Evolutionary conservation across 1,140 invertebrate species (phyloP), one percentile per base, ranked within the genome.

Genomic region (Ostrea edulis): DNA sequence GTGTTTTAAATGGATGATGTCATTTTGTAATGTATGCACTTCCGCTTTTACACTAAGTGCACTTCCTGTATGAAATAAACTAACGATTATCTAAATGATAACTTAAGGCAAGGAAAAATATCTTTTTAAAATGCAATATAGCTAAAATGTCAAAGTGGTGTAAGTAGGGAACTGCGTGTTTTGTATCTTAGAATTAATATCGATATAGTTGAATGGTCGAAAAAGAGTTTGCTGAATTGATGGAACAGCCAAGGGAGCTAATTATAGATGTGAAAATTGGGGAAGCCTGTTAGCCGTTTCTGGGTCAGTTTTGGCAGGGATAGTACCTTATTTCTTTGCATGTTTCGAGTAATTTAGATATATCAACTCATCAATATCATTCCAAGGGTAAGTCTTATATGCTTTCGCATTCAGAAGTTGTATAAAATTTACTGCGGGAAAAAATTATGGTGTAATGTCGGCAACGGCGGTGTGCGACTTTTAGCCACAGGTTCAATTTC

Each of bases 231-330:
- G 84, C 51, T 51, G 8, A 29, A 55, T 52, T 52, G 84, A 68
- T 51, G 29, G 84, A 85, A 85, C 62, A 85, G 84, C 84, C 84
- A 85, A 44, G 58, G 62, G 58, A 85, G 84, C 84, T 85, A 85
- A 85, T 85, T 85, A 85, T 85, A 85, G 84, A 85, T 68, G 68
- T 68, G 68, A 85, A 85, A 85, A 55, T 85, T 29, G 62, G 84
- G 84, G 52, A 85, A 85, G 84, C 84, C 84, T 84, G 54, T 54
- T 25, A 68, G 62, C 68, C 22, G 84, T 85, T 62, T 68, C 84
- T 68, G 84, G 84, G 84, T 85, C 84, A 85, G 84, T 85, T 85
- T 85, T 68, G 84, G 58, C 84, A 68, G 84, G 84, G 58, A 62
- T 85, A 68, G n/a, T 68, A 62, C 84, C 44, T 5, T 52, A 58